Evolutionary conservation across 2,797 vertebrate species (phyloP).

Genomic region (Anomalospiza imberbis): DNA sequence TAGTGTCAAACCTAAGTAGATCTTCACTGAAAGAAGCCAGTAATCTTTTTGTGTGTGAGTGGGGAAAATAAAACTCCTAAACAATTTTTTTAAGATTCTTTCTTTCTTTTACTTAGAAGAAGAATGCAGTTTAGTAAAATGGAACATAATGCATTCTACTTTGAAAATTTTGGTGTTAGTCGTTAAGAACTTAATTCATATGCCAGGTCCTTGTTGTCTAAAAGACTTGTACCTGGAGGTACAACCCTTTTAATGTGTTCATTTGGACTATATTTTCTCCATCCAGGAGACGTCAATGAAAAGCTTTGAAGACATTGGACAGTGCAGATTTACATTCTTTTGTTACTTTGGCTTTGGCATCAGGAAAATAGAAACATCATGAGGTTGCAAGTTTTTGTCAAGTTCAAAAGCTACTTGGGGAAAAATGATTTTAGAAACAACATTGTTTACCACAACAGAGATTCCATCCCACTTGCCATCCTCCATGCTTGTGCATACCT

Average conservation of each 20-base stretch:
- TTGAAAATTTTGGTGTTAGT: neutral
- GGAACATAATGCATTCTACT: neutral
- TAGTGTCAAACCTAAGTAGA: neutral
- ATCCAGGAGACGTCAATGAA: neutral
- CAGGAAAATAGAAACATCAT: neutral
- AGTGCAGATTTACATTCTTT: neutral
- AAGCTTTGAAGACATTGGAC: neutral
- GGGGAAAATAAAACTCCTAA: neutral
- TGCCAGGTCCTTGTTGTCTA: neutral
- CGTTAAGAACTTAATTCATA: neutral
- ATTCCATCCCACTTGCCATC: neutral
- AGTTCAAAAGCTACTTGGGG: neutral
- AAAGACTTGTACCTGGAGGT: neutral
- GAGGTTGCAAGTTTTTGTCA: neutral
- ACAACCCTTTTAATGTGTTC: rapidly evolving
- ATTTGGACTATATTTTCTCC: neutral
- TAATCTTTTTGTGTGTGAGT: neutral
- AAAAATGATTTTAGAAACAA: neutral
- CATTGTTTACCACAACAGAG: rapidly evolving
- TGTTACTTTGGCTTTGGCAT: neutral
- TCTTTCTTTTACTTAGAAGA: neutral
- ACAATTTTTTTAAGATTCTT: neutral
- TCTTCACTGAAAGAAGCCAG: neutral
- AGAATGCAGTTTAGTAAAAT: neutral
- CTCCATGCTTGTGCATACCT: neutral